These are phyloP conservation scores for Phocides pigmalion DNA, from an alignment of 1,140 invertebrate genomes.

Conservation along the genomic window DNA sequence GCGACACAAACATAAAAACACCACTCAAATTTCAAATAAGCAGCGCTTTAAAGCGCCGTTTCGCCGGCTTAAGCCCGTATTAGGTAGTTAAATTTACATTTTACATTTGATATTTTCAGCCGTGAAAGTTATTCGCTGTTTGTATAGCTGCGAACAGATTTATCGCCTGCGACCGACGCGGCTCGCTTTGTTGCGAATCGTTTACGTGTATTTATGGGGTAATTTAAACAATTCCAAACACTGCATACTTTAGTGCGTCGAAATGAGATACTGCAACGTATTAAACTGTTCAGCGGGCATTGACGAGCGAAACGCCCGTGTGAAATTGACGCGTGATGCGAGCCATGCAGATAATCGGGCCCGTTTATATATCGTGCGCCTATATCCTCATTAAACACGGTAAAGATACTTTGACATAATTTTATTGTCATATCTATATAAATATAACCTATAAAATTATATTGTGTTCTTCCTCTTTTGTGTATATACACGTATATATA, in stretches of 20 bases:
- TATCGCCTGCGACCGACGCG: constrained; percentile 56
- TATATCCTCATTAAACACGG: background rate
- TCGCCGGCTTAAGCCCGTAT: constrained; percentile 63
- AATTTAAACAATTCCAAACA: constrained; percentile 64
- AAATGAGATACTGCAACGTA: constrained; percentile 40
- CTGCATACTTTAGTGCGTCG: constrained; percentile 50
- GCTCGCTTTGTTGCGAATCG: constrained; percentile 61
- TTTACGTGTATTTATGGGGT: constrained; percentile 72
- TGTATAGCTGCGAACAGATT: constrained; percentile 58
- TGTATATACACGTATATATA: too few species aligned
- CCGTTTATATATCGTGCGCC: background rate
- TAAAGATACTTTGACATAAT: too few species aligned
- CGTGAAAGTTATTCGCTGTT: constrained; percentile 70
- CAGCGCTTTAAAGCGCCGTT: constrained; percentile 70
- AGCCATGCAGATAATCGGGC: background rate
- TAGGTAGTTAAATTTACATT: constrained; percentile 82
- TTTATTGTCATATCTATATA: too few species aligned
- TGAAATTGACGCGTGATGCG: background rate
- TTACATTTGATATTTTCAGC: constrained; percentile 75
- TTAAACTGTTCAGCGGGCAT: constrained; percentile 4
- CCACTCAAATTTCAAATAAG: constrained; percentile 76
- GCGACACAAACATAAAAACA: constrained; percentile 75
- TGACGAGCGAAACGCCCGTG: constrained; percentile 14
- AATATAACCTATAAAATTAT: too few species aligned
- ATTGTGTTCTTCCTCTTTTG: too few species aligned